phyloP scores from a whole-genome alignment of 2,113 vertebrate species.

The human (Homo sapiens) region GRCh38 chr17:51656501-51657000 shows the following conservation, averaged over 20 bases:
- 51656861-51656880: background rate
- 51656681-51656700: background rate
- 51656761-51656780: background rate
- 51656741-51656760: background rate
- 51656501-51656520: background rate
- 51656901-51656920: background rate
- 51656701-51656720: background rate
- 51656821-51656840: background rate
- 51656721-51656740: background rate
- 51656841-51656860: background rate
- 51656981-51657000: background rate
- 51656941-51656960: background rate
- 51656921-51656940: background rate
- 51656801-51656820: background rate
- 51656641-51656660: background rate
- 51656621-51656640: background rate
- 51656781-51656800: background rate
- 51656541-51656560: background rate
- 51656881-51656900: background rate
- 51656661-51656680: background rate
- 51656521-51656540: background rate
- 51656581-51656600: background rate
- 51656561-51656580: background rate
- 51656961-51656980: too few relatives aligned
- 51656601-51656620: background rate